These are phyloP conservation scores for human (Homo sapiens) DNA, from an alignment of 2,113 vertebrate genomes.

Conservation along the genomic window GRCh38 chr12:19686501-19687000, in stretches of 20 bases:
- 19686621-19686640: not conserved
- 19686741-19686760: not conserved
- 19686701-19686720: not conserved
- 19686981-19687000: no score
- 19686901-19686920: no score
- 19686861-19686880: no score
- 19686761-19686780: not conserved
- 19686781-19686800: constrained; percentile 1
- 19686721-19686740: not conserved
- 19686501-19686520: not conserved
- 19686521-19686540: not conserved
- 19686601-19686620: not conserved
- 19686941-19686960: no score
- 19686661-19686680: not conserved
- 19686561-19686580: not conserved
- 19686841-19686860: no score
- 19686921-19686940: no score
- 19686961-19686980: no score
- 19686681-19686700: not conserved
- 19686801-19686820: not conserved
- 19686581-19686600: not conserved
- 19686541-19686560: not conserved
- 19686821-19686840: not conserved
- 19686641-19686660: not conserved
- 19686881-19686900: no score